Percentiles rank a stretch among this genome's conserved stretches.
Conservation (phyloP, 1,140 invertebrate genomes). For the Temnothorax nylanderi region DNA sequence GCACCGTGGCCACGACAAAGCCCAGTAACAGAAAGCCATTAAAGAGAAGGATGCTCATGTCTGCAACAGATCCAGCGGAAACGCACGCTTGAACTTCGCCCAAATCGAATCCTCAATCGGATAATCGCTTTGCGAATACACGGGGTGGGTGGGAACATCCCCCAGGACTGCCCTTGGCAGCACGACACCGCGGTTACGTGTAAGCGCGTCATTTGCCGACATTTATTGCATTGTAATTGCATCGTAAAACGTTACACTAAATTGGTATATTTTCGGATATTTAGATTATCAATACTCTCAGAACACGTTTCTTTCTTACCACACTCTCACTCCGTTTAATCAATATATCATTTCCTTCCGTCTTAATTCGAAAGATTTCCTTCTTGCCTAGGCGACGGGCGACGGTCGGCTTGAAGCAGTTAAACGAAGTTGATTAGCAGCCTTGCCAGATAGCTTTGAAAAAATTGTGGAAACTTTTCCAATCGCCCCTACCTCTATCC, state of each 20-base stretch:
- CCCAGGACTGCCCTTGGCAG: background rate
- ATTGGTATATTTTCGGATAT: background rate
- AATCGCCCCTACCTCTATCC: conserved; percentile 40
- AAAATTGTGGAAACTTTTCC: conserved; percentile 51
- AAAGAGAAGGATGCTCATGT: conserved; percentile 72
- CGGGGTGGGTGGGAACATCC: background rate
- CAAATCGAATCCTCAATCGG: background rate
- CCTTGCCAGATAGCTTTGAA: conserved; percentile 33
- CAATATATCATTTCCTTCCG: background rate
- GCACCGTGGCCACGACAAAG: conserved; percentile 60
- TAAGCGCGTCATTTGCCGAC: background rate
- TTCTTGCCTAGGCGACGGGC: background rate
- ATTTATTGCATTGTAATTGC: background rate
- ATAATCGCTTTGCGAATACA: background rate
- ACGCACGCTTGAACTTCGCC: conserved; percentile 17
- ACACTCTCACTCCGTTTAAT: background rate
- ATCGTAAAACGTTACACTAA: background rate
- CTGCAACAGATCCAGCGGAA: conserved; percentile 73
- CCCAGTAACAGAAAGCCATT: conserved; percentile 69
- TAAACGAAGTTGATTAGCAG: conserved; percentile 48
- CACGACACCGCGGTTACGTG: background rate
- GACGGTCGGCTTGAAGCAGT: conserved; percentile 13
- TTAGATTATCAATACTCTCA: background rate
- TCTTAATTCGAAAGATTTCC: background rate
- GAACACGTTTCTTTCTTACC: background rate